Evolutionary conservation across 1,140 invertebrate genomes (phyloP).

Genomic region (Plutomurus gul): DNA sequence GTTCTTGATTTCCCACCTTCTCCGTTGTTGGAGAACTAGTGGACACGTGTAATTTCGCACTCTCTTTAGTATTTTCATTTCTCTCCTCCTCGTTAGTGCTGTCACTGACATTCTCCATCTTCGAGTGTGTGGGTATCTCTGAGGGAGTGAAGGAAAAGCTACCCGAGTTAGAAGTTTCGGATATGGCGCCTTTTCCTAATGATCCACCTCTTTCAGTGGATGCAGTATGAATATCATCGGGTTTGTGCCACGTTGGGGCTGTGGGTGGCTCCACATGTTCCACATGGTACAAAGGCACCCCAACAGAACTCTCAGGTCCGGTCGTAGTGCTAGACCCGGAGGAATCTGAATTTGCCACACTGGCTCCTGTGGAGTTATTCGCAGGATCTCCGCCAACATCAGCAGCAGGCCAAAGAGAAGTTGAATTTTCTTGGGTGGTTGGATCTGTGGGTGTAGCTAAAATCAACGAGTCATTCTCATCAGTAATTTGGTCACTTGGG

Average conservation of each 20-base stretch:
- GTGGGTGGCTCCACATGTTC: slow-evolving; percentile 52
- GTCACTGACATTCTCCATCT: not conserved
- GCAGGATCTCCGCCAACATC: not conserved
- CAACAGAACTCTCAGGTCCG: slow-evolving; percentile 43
- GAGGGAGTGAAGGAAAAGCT: not conserved
- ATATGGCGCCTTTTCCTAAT: not conserved
- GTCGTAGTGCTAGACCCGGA: slow-evolving; percentile 1
- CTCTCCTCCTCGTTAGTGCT: too few relatives aligned
- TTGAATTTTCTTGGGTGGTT: slow-evolving; percentile 40
- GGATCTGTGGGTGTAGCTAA: slow-evolving; percentile 41
- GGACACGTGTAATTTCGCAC: not conserved
- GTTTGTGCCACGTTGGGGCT: slow-evolving; percentile 52
- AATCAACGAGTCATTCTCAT: slow-evolving; percentile 31
- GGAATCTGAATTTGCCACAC: not conserved
- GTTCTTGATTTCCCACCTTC: not conserved
- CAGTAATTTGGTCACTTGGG: slow-evolving; percentile 34
- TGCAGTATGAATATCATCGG: slow-evolving; percentile 38
- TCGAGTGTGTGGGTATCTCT: not conserved
- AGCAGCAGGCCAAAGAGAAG: not conserved
- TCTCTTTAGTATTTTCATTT: not conserved
- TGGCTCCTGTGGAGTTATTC: too few relatives aligned
- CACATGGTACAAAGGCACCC: slow-evolving; percentile 52
- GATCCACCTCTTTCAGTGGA: not conserved
- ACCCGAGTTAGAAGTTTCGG: not conserved
- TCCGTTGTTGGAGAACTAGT: not conserved